Conservation (phyloP, 2,888 invertebrate species). For the Zygaena filipendulae region DNA sequence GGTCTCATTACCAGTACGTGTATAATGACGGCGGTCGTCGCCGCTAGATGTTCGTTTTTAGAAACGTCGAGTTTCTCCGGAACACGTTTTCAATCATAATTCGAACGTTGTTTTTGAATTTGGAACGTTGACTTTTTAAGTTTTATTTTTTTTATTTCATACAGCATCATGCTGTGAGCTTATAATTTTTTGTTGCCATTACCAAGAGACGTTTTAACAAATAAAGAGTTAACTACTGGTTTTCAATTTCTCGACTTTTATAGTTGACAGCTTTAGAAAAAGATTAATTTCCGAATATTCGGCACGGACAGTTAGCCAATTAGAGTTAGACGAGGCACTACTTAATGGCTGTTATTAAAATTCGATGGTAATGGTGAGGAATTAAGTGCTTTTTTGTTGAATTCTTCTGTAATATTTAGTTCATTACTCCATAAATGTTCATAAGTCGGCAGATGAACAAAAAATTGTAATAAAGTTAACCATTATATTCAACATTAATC, state of each 20-base stretch:
- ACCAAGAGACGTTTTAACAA: constrained; percentile 16
- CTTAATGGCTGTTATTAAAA: constrained; percentile 27
- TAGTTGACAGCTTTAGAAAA: constrained; percentile 23
- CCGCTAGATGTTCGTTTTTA: constrained; percentile 61
- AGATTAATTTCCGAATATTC: constrained; percentile 25
- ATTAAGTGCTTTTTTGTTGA: constrained; percentile 19
- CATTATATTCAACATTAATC: too few relatives aligned
- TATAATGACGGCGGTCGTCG: constrained; percentile 47
- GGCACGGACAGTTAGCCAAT: constrained; percentile 28
- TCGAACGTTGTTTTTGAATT: constrained; percentile 61
- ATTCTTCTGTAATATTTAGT: too few relatives aligned
- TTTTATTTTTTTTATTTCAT: constrained; percentile 24
- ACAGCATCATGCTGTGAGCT: constrained; percentile 6
- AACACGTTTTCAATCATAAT: constrained; percentile 70
- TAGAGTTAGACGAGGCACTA: constrained; percentile 23
- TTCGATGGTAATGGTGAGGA: constrained; percentile 20
- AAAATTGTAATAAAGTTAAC: too few relatives aligned
- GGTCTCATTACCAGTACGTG: constrained; percentile 57
- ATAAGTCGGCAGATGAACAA: too few relatives aligned
- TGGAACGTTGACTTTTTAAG: constrained; percentile 58
- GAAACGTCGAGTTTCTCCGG: constrained; percentile 65
- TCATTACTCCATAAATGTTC: too few relatives aligned
- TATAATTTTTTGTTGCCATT: constrained; percentile 14
- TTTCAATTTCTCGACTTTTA: constrained; percentile 23
- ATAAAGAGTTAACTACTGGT: constrained; percentile 27